Evolutionary conservation across 2,888 invertebrate genomes (phyloP), one percentile per base, ranked within the genome.

Genomic region (Pediacus dermestoides): DNA sequence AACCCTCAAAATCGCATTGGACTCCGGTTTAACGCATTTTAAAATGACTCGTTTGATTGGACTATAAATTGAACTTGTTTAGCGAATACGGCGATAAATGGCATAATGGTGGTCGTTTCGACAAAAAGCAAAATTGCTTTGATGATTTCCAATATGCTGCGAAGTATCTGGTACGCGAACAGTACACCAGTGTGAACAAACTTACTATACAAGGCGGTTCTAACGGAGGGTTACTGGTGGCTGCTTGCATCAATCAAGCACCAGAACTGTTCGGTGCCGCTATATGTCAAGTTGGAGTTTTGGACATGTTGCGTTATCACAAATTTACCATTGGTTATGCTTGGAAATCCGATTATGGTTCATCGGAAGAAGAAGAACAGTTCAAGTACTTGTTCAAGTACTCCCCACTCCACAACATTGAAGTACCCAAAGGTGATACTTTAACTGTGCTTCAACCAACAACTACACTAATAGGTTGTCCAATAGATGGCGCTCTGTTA

Each of bases 271-370:
- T 87, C 71, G 94, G 91, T 6, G 91, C 90, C 40, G 93, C 86
- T 30, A 80, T 99, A 50, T 86, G 88, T 53, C 90, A 94, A 80
- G 95, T 96, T 38, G 96, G 94, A 8, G 96, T 99, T 1, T 75
- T 96, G 72, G 99, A 99, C 72, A 93, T 97, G 95, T 73, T 97
- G 44, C 81, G 95, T 37, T 99, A 89, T 74, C 95, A 97, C 70
- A 94, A 94, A 73, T 95, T 97, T 70, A 99, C 97, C 3, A 93
- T 97, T 62, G 99, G 96, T 0, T 88, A 89, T 70, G 90, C 93
- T 27, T 99, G 97, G 97, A 85, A 70, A 40, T 89, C 94, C 0
- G 97, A 99, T 72, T 99, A 88, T 73, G 97, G 97, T 25, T 85
- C 84, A 68, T 84, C 95, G 0, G 91, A 92, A 55, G 81, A 88